Evolutionary conservation across 2,113 vertebrate genomes (phyloP).

Genomic region (Neolamprologus longior): DNA sequence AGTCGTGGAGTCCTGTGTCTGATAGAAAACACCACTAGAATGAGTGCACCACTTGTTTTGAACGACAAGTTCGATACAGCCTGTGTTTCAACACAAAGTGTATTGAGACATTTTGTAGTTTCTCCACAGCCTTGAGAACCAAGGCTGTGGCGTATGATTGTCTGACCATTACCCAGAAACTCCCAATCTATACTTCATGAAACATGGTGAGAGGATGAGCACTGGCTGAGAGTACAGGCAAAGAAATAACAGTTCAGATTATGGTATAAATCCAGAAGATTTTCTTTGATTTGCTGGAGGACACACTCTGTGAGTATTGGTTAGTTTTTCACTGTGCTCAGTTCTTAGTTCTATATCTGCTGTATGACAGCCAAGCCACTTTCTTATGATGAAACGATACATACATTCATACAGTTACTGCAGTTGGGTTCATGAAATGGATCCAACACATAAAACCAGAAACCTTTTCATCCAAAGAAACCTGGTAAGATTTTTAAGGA

Average conservation of each 20-base stretch:
- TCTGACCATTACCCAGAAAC: background rate
- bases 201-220: background rate
- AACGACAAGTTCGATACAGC: background rate
- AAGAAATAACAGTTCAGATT: background rate
- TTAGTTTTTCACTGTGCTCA: background rate
- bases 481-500: background rate
- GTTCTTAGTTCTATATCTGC: background rate
- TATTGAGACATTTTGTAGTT: background rate
- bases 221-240: background rate
- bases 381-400: background rate
- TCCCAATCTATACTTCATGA: background rate
- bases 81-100: background rate
- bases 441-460: background rate
- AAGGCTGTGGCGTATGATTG: background rate
- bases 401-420: background rate
- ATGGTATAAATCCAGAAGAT: background rate
- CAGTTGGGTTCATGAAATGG: background rate
- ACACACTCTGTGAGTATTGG: background rate
- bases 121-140: background rate
- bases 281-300: background rate
- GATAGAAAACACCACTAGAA: background rate
- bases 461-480: background rate
- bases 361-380: background rate
- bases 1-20: too few species aligned
- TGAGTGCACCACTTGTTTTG: background rate